Evolutionary conservation across 2,888 invertebrate species (phyloP).

Genomic region (Tethea ocularis): DNA sequence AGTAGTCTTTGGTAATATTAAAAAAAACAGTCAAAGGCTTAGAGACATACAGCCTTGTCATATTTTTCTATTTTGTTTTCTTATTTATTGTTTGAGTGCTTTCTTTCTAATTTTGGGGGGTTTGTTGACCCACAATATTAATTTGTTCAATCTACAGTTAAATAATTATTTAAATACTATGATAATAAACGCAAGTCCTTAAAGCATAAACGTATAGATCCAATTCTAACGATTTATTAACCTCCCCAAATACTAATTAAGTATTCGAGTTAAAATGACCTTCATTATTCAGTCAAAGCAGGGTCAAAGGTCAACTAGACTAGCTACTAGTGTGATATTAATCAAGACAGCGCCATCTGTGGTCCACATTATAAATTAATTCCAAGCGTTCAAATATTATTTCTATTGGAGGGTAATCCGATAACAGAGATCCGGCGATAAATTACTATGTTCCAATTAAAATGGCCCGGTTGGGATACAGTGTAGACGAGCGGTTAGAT

Average conservation of each 20-base stretch:
- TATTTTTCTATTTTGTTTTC: no score
- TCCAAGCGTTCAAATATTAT: slow-evolving; percentile 58
- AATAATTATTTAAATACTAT: no score
- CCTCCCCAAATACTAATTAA: neutral
- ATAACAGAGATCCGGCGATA: slow-evolving; percentile 65
- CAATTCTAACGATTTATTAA: no score
- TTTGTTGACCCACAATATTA: no score
- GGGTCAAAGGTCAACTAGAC: slow-evolving; percentile 1
- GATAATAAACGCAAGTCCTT: no score
- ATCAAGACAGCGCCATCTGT: slow-evolving; percentile 15
- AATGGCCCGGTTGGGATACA: slow-evolving; percentile 40
- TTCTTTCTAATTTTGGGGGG: no score
- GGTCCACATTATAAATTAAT: slow-evolving; percentile 56
- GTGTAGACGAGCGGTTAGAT: slow-evolving; percentile 21
- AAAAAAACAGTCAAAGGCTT: no score
- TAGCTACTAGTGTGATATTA: neutral
- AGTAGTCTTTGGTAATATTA: no score
- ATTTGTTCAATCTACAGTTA: no score
- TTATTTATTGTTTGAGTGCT: no score
- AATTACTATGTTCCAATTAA: slow-evolving; percentile 66
- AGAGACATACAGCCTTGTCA: no score
- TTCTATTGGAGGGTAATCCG: slow-evolving; percentile 62
- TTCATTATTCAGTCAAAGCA: neutral
- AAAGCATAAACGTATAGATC: no score
- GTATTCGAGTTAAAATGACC: neutral